Base-by-base conservation (phyloP, 2,797 vertebrate genomes). In the Uromys caudimaculatus region DNA sequence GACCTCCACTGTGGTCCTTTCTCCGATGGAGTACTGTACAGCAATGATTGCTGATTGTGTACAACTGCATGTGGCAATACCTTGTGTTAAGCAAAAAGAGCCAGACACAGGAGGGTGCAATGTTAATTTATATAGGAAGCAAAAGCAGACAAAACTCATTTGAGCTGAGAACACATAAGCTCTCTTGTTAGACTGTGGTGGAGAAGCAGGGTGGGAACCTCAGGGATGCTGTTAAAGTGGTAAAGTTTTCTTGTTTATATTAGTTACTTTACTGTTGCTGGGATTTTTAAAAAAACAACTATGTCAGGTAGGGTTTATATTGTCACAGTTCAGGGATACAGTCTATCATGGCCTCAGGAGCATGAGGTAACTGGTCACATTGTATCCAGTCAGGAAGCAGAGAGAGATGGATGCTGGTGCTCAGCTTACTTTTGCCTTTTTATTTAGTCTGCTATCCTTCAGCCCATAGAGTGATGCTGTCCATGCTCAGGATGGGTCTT, bases 41-140 rank as follows among this genome's bases (percentile, higher is more conserved):
- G 0, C 50, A 0, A 2, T 2, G 41, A 60, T 19, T 13, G 17
- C 1, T 4, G 24, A 29, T 11, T 35, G 9, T 21, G 17, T n/a
- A 2, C 7, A 23, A n/a, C n/a, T 7, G 32, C 41, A 7, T 19
- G 5, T 32, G 62, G 13, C 13, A 3, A 3, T 44, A 27, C 50
- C 32, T 81, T 19, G 0, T 50, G 14, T 21, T 56, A 12, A 69
- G 5, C 27, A 64, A 54, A 41, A 54, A 50, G n/a, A 78, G 17
- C 10, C 54, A 58, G 19, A 47, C 17, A 5, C 17, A 2, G 79
- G 7, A 24, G 6, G 1, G 6, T 7, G 11, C 1, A 1, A 0
- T 41, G 19, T 24, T 75, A n/a, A 19, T 38, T 67, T 52, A 29
- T 17, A 1, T 8, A 44, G 73, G 27, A 52, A 35, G 21, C 52